phyloP scores from a whole-genome alignment of 2,113 vertebrate genomes.

The Noctilio leporinus region DNA sequence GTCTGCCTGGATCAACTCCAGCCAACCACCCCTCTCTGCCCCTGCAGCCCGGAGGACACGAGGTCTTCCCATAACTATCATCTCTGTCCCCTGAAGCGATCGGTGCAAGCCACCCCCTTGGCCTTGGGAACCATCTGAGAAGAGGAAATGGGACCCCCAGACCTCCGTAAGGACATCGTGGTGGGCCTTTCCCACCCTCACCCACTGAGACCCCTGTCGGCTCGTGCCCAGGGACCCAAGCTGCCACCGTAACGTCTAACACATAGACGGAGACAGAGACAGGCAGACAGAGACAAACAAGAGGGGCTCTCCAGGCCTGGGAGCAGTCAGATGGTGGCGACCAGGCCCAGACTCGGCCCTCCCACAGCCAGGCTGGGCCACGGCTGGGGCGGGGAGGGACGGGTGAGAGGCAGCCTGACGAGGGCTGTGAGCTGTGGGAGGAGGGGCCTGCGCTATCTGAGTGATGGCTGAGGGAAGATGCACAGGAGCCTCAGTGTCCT shows the following conservation, averaged over 20 bases:
- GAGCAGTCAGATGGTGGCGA: not conserved
- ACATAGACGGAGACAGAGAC: slow-evolving; percentile 67
- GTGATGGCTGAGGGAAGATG: not conserved
- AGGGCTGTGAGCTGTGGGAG: not conserved
- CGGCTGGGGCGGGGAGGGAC: not conserved
- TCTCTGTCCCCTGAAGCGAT: not conserved
- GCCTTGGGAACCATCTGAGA: not conserved
- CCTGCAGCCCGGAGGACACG: not conserved
- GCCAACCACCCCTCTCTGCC: not conserved
- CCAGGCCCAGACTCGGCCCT: not conserved
- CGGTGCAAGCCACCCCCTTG: not conserved
- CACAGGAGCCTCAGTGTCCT: not conserved
- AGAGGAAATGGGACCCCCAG: not conserved
- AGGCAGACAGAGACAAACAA: slow-evolving; percentile 66
- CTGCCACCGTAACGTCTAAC: slow-evolving; percentile 38
- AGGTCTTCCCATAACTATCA: not conserved
- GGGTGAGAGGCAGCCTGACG: not conserved
- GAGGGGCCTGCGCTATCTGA: not conserved
- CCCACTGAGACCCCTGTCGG: not conserved
- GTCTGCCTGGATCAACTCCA: not conserved
- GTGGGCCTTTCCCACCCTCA: not conserved
- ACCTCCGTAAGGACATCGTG: not conserved
- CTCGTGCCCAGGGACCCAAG: not conserved
- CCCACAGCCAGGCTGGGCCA: not conserved
- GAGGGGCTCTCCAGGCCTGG: not conserved